Conservation (phyloP, 2,113 vertebrate genomes). For the Triplophysa siluroides region DNA sequence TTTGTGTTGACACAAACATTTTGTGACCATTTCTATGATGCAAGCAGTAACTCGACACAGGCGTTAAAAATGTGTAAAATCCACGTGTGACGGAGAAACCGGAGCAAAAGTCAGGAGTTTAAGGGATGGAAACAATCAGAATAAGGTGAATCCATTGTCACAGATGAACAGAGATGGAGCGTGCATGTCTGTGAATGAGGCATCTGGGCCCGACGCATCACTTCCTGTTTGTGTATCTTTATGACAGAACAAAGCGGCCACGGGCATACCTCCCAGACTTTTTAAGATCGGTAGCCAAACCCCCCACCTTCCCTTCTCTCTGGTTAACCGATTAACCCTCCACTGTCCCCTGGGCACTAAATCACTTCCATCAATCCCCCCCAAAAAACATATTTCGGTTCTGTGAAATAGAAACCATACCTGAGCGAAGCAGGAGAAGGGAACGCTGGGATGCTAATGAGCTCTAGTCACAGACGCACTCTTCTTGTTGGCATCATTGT, state of each 20-base stretch:
- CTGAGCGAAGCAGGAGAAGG: constrained; percentile 21
- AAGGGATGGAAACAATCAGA: background rate
- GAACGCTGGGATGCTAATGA: constrained; percentile 61
- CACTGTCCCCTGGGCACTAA: constrained; percentile 43
- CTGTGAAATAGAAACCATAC: constrained; percentile 63
- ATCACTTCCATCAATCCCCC: constrained; percentile 38
- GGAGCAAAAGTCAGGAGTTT: background rate
- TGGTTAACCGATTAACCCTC: constrained; percentile 41
- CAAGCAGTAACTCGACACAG: background rate
- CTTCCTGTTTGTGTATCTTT: constrained; percentile 22
- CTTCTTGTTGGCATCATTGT: constrained; percentile 68
- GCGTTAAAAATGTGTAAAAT: background rate
- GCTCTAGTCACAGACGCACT: constrained; percentile 65
- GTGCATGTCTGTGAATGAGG: background rate
- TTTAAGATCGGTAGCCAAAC: constrained; percentile 7
- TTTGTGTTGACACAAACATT: no score
- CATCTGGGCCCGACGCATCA: background rate
- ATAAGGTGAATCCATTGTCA: constrained; percentile 20
- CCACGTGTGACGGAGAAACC: background rate
- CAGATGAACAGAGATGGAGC: background rate
- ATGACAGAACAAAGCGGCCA: constrained; percentile 15
- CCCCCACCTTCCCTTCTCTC: constrained; percentile 1
- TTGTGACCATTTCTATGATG: background rate
- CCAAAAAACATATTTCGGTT: background rate
- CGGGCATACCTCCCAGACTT: constrained; percentile 30